These are phyloP conservation scores for Heliconius hermathena DNA, from an alignment of 1,140 invertebrate genomes.

Conservation along the genomic window DNA sequence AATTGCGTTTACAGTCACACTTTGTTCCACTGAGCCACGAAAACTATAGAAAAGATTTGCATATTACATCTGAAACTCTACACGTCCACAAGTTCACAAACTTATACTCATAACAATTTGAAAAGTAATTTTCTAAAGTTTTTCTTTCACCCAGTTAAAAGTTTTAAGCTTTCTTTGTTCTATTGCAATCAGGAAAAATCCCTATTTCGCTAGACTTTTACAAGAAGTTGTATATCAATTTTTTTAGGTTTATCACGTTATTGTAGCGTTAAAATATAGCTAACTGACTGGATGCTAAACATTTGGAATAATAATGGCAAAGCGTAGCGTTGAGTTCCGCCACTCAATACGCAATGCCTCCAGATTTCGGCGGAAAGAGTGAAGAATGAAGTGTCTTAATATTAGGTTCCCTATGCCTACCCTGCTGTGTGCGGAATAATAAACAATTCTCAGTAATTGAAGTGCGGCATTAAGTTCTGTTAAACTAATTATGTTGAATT, in stretches of 20 bases:
- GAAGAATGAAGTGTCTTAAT: no score
- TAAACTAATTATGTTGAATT: no score
- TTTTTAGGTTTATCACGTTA: not conserved
- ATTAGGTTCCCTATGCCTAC: no score
- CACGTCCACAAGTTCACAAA: not conserved
- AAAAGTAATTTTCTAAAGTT: conserved; percentile 5
- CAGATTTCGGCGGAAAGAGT: no score
- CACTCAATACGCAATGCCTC: no score
- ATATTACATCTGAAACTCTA: not conserved
- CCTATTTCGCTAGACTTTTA: not conserved
- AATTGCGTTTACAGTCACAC: no score
- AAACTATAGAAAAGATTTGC: not conserved
- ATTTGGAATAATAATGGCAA: not conserved
- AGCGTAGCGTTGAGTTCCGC: no score
- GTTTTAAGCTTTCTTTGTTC: conserved; percentile 10
- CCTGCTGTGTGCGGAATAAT: no score
- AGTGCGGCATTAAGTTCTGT: no score
- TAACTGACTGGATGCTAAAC: not conserved
- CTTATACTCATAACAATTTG: conserved; percentile 8
- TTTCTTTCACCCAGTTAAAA: conserved; percentile 8
- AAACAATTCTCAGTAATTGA: no score
- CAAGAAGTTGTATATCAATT: not conserved
- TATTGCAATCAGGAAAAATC: conserved; percentile 7
- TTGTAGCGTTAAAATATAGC: not conserved
- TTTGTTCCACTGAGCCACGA: no score